phyloP scores from a whole-genome alignment of 2,113 vertebrate genomes.

The Fulmarus glacialis region DNA sequence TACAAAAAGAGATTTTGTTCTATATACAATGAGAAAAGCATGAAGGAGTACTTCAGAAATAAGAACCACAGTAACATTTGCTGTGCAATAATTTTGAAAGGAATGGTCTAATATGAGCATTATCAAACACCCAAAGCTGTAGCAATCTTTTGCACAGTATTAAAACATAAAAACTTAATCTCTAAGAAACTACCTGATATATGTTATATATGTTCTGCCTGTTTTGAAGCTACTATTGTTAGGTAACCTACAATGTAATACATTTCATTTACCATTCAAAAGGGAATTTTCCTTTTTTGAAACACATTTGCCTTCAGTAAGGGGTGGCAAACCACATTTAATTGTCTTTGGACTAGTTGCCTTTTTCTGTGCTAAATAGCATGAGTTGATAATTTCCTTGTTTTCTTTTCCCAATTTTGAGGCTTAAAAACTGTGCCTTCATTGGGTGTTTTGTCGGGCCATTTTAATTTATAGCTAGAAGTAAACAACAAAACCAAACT shows the following conservation, averaged over 20 bases:
- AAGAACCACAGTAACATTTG: background rate
- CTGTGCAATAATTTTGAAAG: slow-evolving; percentile 24
- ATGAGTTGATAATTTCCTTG: background rate
- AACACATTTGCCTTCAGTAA: background rate
- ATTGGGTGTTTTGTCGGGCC: background rate
- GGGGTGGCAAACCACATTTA: background rate
- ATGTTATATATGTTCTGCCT: background rate
- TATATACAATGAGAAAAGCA: background rate
- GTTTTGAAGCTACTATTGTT: background rate
- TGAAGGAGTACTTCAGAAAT: background rate
- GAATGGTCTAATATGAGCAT: background rate
- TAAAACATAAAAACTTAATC: background rate
- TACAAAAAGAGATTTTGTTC: background rate
- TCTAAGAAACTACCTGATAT: background rate
- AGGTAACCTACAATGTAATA: background rate
- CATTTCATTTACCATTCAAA: slow-evolving; percentile 7
- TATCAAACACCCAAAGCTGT: background rate
- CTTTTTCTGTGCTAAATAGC: background rate
- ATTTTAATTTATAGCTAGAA: background rate
- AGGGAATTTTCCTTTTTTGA: background rate
- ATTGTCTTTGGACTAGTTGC: background rate
- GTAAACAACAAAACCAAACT: background rate
- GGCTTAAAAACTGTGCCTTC: background rate
- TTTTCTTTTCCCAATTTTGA: background rate
- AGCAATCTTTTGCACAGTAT: slow-evolving; percentile 26